These are phyloP conservation scores for Polypedilum pembai DNA, from an alignment of 1,140 invertebrate species.

Conservation along the genomic window DNA sequence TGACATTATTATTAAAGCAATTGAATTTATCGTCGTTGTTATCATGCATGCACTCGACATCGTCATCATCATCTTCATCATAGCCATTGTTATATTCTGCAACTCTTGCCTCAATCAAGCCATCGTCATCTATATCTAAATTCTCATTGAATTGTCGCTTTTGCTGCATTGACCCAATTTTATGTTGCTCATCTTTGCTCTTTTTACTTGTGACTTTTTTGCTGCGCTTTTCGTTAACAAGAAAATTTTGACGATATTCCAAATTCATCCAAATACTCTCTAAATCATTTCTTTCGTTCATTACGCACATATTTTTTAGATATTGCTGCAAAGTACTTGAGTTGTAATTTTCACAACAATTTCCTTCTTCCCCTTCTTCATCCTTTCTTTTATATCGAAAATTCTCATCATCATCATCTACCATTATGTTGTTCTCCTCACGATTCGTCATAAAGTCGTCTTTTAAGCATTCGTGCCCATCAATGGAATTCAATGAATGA, in stretches of 20 bases:
- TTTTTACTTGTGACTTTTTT: background rate
- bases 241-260: slow-evolving; percentile 22
- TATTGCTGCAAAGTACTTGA: background rate
- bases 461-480: background rate
- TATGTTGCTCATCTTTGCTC: background rate
- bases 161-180: slow-evolving; percentile 1
- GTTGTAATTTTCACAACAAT: slow-evolving; percentile 27
- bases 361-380: background rate
- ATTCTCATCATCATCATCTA: background rate
- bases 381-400: background rate
- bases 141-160: slow-evolving; percentile 5
- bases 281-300: background rate
- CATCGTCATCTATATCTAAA: slow-evolving; percentile 30
- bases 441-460: background rate
- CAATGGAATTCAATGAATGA: slow-evolving; percentile 23
- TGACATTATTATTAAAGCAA: background rate
- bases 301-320: slow-evolving; percentile 11
- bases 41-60: no score
- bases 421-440: background rate
- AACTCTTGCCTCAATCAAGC: slow-evolving; percentile 32
- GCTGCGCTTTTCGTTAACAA: background rate
- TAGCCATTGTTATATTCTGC: slow-evolving; percentile 30
- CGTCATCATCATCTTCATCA: background rate
- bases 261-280: slow-evolving; percentile 6
- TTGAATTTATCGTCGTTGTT: slow-evolving; percentile 29